Base-by-base conservation (phyloP, 1,140 invertebrate species). In the Pseudoatta argentina region DNA sequence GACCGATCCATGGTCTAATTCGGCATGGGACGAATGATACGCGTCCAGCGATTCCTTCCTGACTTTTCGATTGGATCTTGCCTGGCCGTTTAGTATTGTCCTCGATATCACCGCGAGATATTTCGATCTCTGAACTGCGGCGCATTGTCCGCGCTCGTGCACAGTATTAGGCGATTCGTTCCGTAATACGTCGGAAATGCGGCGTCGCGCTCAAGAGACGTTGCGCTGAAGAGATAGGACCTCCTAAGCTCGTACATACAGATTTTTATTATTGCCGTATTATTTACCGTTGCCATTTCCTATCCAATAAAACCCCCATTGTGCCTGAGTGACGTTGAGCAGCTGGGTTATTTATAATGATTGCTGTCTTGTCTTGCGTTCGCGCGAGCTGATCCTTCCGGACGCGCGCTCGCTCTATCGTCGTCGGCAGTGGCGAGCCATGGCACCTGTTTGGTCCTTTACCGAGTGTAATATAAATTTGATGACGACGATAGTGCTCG, bases 401-500 rank as follows among this genome's bases (percentile, higher is more conserved):
- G 6, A 61, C 61, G 24, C 87, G 73, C 53, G 64, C 16, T 6
- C 30, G 44, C 55, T 59, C 44, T 24, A 55, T 53, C 39, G 57
- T 61, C 71, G 67, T 3, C 51, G 59, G 77, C 67, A 30, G n/a
- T 24, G 69, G 73, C 53, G 51, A 66, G 61, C 44, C 30, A 83
- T 72, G 90, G 30, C 93, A 94, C 93, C 93, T 94, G 93, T 93
- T 93, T 93, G 93, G 87, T 89, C 88, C 63, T 82, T 21, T 51
- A n/a, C 73, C 63, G 78, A 89, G 88, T 89, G 85, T 92, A 93
- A 93, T 92, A 93, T 91, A 92, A 92, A 93, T 94, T 93, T 93
- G 91, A 93, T 91, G 91, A 91, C 89, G 90, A 91, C 67, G 82
- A 75, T 78, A 55, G 48, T 51, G 53, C 55, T 61, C 30, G 67